A percentile compares a stretch with the other conserved stretches of the same genome.
Evolutionary conservation across 1,140 invertebrate genomes (phyloP).

Genomic region (Anastrepha obliqua): DNA sequence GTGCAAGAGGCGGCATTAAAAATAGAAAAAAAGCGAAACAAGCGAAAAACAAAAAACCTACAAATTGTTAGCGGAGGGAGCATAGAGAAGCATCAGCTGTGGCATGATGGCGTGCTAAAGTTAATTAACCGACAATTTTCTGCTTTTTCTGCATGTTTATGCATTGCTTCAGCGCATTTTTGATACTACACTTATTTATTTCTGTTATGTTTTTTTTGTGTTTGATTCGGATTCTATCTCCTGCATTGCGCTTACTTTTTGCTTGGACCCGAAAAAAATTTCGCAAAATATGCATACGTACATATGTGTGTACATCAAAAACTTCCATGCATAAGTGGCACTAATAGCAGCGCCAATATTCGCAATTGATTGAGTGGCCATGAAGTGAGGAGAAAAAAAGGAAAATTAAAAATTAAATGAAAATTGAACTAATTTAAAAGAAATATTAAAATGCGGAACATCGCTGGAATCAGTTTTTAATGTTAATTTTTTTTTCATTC

Average conservation of each 20-base stretch:
- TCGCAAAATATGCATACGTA: not conserved
- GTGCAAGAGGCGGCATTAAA: constrained; percentile 32
- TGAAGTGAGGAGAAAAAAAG: not conserved
- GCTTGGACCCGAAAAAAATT: not conserved
- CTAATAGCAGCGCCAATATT: constrained; percentile 22
- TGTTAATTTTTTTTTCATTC: no score
- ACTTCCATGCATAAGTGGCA: constrained; percentile 34
- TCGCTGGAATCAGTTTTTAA: no score
- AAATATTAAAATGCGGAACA: not conserved
- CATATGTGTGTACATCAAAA: constrained; percentile 27
- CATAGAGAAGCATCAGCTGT: constrained; percentile 19
- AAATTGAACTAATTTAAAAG: not conserved
- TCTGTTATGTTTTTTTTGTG: constrained; percentile 1
- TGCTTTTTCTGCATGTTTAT: constrained; percentile 44
- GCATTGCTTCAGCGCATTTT: constrained; percentile 44
- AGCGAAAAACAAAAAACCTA: constrained; percentile 48
- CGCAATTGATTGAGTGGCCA: constrained; percentile 23
- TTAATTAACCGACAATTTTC: constrained; percentile 56
- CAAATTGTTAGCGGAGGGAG: constrained; percentile 36
- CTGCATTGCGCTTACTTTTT: constrained; percentile 5
- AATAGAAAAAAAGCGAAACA: constrained; percentile 33
- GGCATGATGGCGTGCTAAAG: constrained; percentile 55
- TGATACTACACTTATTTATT: not conserved
- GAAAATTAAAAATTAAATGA: not conserved
- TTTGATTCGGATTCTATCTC: not conserved